Evolutionary conservation across 2,797 vertebrate genomes (phyloP).

Genomic region (Eutrigla gurnardus): DNA sequence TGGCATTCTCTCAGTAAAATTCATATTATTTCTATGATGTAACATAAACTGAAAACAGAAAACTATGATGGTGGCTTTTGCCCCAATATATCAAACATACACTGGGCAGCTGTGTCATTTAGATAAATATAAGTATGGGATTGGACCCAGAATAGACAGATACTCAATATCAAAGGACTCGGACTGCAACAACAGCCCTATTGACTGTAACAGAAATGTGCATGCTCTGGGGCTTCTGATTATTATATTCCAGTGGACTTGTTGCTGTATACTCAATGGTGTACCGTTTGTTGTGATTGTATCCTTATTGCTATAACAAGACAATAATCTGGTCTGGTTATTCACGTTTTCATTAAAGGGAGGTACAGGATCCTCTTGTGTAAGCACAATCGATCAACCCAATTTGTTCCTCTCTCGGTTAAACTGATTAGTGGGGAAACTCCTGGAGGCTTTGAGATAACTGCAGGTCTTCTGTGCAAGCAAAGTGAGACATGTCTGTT

Average conservation of each 20-base stretch:
- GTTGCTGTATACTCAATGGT: background rate
- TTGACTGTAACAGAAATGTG: background rate
- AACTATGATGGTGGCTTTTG: background rate
- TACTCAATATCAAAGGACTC: background rate
- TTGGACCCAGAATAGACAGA: background rate
- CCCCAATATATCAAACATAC: background rate
- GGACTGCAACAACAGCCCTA: background rate
- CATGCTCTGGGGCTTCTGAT: background rate
- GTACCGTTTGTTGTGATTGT: background rate
- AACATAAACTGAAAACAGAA: background rate
- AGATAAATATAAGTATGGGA: background rate
- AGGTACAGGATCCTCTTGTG: background rate
- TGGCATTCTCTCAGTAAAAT: background rate
- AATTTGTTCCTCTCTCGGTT: background rate
- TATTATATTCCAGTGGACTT: background rate
- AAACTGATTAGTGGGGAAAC: background rate
- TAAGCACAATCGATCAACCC: background rate
- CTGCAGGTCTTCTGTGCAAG: background rate
- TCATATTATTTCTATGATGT: too few species aligned
- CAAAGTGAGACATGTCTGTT: conserved; percentile 1
- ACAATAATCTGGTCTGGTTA: background rate
- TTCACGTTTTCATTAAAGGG: background rate
- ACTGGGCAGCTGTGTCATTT: background rate
- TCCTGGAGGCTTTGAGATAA: background rate
- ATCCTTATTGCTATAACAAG: conserved; percentile 5